Evolutionary conservation across 2,797 vertebrate species (phyloP).

Genomic region (Lithobates pipiens): DNA sequence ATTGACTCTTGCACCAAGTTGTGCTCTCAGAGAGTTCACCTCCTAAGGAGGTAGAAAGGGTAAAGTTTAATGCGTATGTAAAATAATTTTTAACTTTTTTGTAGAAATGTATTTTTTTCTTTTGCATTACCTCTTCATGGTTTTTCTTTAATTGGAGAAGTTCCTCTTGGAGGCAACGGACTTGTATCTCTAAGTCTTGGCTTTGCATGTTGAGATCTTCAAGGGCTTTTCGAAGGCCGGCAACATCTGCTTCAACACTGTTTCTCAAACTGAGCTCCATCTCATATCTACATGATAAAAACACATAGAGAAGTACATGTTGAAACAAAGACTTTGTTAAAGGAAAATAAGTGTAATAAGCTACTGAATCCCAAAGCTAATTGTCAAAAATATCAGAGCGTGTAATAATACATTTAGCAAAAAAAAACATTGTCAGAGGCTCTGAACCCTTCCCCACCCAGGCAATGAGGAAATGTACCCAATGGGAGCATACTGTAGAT

Average conservation of each 20-base stretch:
- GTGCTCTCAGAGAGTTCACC: constrained; percentile 3
- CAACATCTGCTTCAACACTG: constrained; percentile 71
- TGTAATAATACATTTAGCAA: too few relatives aligned
- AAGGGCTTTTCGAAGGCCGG: constrained; percentile 65
- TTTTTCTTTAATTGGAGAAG: constrained; percentile 68
- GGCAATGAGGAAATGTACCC: too few relatives aligned
- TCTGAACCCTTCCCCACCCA: too few relatives aligned
- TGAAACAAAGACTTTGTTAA: not conserved
- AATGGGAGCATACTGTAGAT: too few relatives aligned
- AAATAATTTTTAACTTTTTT: not conserved
- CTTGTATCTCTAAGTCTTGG: constrained; percentile 69
- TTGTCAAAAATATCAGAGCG: too few relatives aligned
- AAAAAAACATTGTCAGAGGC: too few relatives aligned
- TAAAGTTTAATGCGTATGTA: not conserved
- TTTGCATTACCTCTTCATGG: constrained; percentile 75
- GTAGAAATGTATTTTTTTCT: too few relatives aligned
- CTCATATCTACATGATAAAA: constrained; percentile 72
- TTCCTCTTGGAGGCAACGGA: constrained; percentile 71
- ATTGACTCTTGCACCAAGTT: constrained; percentile 66
- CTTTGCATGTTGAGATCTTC: constrained; percentile 67
- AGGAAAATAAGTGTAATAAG: not conserved
- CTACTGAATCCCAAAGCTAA: not conserved
- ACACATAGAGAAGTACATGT: not conserved
- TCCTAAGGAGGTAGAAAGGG: constrained; percentile 1
- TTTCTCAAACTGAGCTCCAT: constrained; percentile 66